Base-by-base conservation (phyloP, 2,888 invertebrate genomes). In the Pharmacophagus antenor region DNA sequence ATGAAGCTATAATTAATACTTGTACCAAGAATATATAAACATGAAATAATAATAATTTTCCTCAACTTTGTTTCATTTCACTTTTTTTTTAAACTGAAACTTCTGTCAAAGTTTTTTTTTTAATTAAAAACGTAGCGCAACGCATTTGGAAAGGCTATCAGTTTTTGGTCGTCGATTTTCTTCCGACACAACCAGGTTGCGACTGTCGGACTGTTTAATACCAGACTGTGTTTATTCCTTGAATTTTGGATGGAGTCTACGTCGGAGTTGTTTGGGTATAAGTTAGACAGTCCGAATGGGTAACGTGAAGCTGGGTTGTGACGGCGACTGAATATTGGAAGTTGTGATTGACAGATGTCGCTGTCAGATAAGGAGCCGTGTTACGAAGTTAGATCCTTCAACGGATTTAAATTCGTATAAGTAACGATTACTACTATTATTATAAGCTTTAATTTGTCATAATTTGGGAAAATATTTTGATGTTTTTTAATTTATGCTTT, bases 171-270 rank as follows among this genome's bases (percentile, higher is more conserved):
- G 77, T 77, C 77, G 76, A 78, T 76, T 76, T 71, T 62, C 71
- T 68, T 68, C 73, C 71, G 71, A 74, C 76, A 71, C 66, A 67
- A 71, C 59, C 70, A 67, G 72, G 67, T 67, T 71, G 68, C 72
- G 70, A 74, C 72, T 70, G 73, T 74, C 73, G 64, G 80, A 80
- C 78, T 79, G 72, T 76, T 73, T 77, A 74, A 79, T 70, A 69
- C 66, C 68, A 71, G 71, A 72, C 74, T 75, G 82, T 79, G 81
- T 81, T 77, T 81, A 76, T 75, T 76, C 76, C 77, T 75, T 87
- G 78, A 77, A 88, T 87, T 85, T 85, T 81, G 78, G 70, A 85
- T 86, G 82, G 52, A 57, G 53, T 67, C 61, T 59, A 76, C 77
- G 82, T 81, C 77, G 64, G 76, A 85, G 85, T 85, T 85, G 56